Conservation (phyloP, 2,888 invertebrate genomes). For the Biston betularia region DNA sequence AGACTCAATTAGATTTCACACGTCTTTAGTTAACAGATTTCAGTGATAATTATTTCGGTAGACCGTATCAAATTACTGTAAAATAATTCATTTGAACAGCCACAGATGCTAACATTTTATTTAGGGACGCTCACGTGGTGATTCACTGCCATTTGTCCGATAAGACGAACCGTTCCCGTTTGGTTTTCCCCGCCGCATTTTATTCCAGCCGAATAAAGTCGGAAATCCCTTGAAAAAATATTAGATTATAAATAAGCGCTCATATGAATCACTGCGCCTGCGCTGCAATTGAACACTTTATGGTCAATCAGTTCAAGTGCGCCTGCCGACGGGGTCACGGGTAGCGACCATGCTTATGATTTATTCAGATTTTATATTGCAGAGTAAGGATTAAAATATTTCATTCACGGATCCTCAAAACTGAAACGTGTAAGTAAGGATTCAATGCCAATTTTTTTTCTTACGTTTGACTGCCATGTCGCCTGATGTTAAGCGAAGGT, state of each 20-base stretch:
- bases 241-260: conserved; percentile 38
- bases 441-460: no score
- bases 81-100: background rate
- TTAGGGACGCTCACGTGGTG: conserved; percentile 10
- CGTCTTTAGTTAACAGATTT: background rate
- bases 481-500: no score
- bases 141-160: conserved; percentile 24
- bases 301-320: conserved; percentile 83
- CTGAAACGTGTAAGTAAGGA: no score
- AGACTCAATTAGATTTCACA: background rate
- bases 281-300: conserved; percentile 63
- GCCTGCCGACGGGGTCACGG: conserved; percentile 63
- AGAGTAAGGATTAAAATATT: background rate
- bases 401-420: background rate
- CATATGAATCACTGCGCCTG: conserved; percentile 57
- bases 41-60: no score
- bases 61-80: background rate
- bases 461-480: no score
- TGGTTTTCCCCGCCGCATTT: conserved; percentile 11
- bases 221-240: conserved; percentile 37
- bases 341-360: conserved; percentile 41
- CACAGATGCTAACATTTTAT: conserved; percentile 8
- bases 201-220: conserved; percentile 29
- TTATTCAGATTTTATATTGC: conserved; percentile 1
- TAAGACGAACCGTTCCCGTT: conserved; percentile 15